Evolutionary conservation across 2,113 vertebrate species (phyloP).

Genomic region (Scopus umbretta): DNA sequence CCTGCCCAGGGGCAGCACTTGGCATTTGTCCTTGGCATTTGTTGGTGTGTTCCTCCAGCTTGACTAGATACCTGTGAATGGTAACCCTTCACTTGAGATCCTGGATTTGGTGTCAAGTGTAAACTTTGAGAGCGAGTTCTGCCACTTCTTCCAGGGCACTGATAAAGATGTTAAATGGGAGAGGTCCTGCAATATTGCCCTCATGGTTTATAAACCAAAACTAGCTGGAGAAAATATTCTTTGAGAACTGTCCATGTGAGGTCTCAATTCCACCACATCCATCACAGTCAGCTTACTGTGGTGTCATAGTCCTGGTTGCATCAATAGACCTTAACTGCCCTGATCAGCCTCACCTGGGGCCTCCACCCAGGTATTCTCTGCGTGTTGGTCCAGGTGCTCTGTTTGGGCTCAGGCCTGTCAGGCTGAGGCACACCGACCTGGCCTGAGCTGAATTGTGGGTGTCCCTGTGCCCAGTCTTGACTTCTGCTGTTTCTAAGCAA

Average conservation of each 20-base stretch:
- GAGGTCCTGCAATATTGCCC: neutral
- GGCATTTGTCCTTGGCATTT: neutral
- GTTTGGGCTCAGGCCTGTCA: neutral
- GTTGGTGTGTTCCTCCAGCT: neutral
- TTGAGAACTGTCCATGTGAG: neutral
- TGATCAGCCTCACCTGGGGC: neutral
- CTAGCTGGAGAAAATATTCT: neutral
- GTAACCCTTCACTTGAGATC: neutral
- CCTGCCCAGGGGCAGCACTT: neutral
- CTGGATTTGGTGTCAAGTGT: neutral
- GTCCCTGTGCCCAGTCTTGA: neutral
- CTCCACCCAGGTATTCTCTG: neutral
- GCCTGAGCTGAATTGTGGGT: neutral
- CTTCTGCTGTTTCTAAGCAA: neutral
- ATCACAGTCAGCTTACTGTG: neutral
- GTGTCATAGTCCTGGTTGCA: neutral
- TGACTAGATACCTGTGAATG: neutral
- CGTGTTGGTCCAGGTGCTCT: neutral
- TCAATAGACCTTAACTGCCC: neutral
- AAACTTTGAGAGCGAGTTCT: neutral
- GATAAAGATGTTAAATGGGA: neutral
- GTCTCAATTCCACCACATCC: neutral
- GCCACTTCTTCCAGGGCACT: neutral
- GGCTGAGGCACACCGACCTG: neutral
- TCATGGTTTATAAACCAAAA: neutral